Evolutionary conservation across 2,888 invertebrate genomes (phyloP), one percentile per base, ranked within the genome.

Genomic region (Drosophila anomalata): DNA sequence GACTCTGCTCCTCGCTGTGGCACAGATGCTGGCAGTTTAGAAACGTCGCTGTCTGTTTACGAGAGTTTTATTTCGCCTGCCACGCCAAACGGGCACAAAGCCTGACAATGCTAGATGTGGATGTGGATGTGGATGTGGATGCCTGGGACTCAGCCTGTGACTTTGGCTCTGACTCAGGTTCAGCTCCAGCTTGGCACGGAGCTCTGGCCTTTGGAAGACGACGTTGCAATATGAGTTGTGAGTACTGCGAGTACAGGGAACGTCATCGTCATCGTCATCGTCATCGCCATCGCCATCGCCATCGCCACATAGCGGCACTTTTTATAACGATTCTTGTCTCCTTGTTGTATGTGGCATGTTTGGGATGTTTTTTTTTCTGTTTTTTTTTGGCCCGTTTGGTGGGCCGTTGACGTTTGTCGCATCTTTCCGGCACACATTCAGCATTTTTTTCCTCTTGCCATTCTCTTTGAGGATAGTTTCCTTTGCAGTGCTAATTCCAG

Each of bases 11-110:
- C 42, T 61, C 52, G 59, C 59, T 72, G 59, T 66, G 67, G 50
- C 52, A 29, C 63, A 70, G 65, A 66, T 71, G 71, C 75, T 73
- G 47, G 66, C 55, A 55, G 75, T 70, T 80, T 71, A 75, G 78
- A 75, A 68, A 75, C 81, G 65, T 54, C 51, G 71, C 83, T 82
- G 79, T 82, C 82, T 82, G 85, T 79, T 82, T 82, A 82, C 82
- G 83, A 82, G 74, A 79, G 78, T 82, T 82, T 85, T 82, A 85
- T 82, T 85, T 79, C 86, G 79, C 79, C 73, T 82, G 82, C 79
- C 79, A 85, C 74, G 79, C 72, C 79, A 65, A 71, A 72, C 63
- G 59, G 70, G 78, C 85, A 85, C 74, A 85, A 79, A 80, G 84
- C 69, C 79, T 81, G 84, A 81, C 81, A 77, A 84, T 77, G 81